Base-by-base conservation (phyloP, 2,113 vertebrate genomes). In the Aphelocoma coerulescens region DNA sequence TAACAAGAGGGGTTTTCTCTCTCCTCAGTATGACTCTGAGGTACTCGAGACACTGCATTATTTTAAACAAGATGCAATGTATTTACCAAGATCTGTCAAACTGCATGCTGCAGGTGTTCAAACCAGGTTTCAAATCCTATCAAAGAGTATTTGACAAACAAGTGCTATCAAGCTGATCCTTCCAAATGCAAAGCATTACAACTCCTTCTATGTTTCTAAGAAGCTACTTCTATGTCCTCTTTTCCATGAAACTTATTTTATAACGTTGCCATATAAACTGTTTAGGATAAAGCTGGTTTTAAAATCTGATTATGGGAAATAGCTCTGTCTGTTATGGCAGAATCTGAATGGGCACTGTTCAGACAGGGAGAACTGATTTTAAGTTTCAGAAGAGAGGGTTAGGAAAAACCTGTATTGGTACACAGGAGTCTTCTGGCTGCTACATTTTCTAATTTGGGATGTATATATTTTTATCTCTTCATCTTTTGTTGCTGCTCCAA, bases 1-100 rank as follows among this genome's bases (percentile, higher is more conserved):
- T 59, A 66, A 73, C 78, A 66, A 91, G 41, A 15, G 55, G 75
- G 23, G 9, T 15, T 46, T 72, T 76, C 84, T 86, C 21, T 75
- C 41, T 96, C n/a, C 52, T 91, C 62, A 24, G 55, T 63, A n/a
- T 74, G 62, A 52, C 33, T 95, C 46, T 75, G 61, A 85, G 86
- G 73, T 89, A 82, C 79, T 88, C 2, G 2, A 85, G 63, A 61
- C 30, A 59, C 44, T 71, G 63, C 7, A 16, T 74, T 92, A 85
- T 91, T 95, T 95, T 90, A 81, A 84, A 87, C 20, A 85, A 89
- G 66, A 76, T 61, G 30, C 39, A 65, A 28, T 18, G 28, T 72
- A 57, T 93, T 94, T 95, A 49, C 44, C 26, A 91, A 85, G 76
- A 78, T 52, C 52, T 71, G 72, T 62, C 76, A 93, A 89, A 88